Evolutionary conservation across 2,113 vertebrate species (phyloP), one percentile per base, ranked within the genome.

Genomic region (Pithys albifrons): DNA sequence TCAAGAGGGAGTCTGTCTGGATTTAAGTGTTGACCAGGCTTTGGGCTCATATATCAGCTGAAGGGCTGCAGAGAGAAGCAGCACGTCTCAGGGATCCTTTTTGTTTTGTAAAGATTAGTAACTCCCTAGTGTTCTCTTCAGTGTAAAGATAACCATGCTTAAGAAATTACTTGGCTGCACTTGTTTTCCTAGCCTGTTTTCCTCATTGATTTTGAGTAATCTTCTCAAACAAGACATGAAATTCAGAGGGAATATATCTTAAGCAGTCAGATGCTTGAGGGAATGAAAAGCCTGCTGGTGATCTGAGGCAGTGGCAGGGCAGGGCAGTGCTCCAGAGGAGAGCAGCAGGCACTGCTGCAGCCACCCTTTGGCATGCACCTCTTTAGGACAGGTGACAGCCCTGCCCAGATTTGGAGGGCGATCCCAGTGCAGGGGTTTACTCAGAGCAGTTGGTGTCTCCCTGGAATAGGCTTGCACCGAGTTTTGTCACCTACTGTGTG

Each of bases 111-210:
- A 92, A 95, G 96, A 91, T 96, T 94, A 94, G 85, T 92, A 92
- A 91, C 61, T 92, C 95, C 88, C 90, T 70, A 28, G 90, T 69
- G 92, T 58, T 93, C 65, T 79, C 75, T 84, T 92, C 57, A 61
- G 52, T 31, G 69, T 67, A 90, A 67, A 96, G 85, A 95, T 88
- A 96, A 77, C 75, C 5, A 0, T 73, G 81, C 71, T 94, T 93
- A 96, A 94, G 89, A 96, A 96, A 97, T 96, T 94, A 85, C 89
- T 95, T 90, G 85, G 87, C 76, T 87, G 93, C 75, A 55, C 85
- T 93, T 95, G 67, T 90, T 95, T 95, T 95, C 85, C 85, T 91
- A 79, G 55, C 59, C 78, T 85, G 89, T 70, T 91, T 96, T 89
- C 74, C 66, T 46, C 81, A 89, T 95, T 93, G 93, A 96, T 93